Evolutionary conservation across 2,797 vertebrate genomes (phyloP), one percentile per base, ranked within the genome.

Genomic region (Scomberomorus guttatus): DNA sequence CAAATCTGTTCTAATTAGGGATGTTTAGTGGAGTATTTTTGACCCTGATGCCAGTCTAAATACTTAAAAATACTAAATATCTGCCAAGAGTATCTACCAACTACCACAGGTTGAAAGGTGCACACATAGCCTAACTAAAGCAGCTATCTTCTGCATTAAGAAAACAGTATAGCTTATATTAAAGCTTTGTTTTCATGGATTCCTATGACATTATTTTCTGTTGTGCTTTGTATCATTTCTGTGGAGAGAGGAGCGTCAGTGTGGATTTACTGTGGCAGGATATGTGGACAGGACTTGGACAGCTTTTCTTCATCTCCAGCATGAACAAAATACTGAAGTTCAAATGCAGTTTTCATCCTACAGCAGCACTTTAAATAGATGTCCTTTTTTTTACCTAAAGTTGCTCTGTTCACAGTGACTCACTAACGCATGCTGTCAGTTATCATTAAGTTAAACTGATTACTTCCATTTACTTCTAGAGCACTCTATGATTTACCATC

Each of bases 381-480:
- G 50, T 66, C 24, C 50, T 37, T 71, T 37, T 37, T 34, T 37
- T 37, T 0, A 37, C 37, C 11, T 10, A 37, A 37, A 70, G 58
- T 54, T 37, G 39, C 34, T 62, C 29, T 12, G 2, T n/a, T 29
- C 27, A 56, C 55, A 20, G 25, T 34, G 34, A 46, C 63, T 69
- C 57, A 61, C 29, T 25, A 24, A 22, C 11, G 15, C 62, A 50
- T 24, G 39, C 57, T 60, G 72, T 69, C 63, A 65, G 37, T 68
- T 71, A 59, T 77, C 65, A 29, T 66, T n/a, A 62, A 15, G 10
- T 56, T 42, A 57, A 72, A 81, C 39, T 64, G 29, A 85, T 68
- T 37, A 56, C 51, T 55, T 59, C 7, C 17, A 68, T 76, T 51
- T 51, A 58, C 56, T 58, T 59, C 1, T 3, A n/a, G 8, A 59